Conservation (phyloP, 2,113 vertebrate species). For the Lepidothrix coronata region DNA sequence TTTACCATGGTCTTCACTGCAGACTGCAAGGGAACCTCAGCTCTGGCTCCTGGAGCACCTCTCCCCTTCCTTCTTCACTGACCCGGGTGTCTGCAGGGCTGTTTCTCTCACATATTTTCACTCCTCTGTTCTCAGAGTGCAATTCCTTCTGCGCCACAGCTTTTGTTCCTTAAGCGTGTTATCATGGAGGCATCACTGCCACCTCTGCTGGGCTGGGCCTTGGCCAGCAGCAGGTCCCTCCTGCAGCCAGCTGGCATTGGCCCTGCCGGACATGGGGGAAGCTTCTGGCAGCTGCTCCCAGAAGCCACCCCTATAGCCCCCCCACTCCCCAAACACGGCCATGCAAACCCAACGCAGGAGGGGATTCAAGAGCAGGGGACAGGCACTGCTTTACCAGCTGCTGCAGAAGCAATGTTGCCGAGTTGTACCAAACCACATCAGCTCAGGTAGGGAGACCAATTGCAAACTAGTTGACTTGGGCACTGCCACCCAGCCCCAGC, state of each 20-base stretch:
- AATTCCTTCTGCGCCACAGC: not conserved
- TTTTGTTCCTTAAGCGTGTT: not conserved
- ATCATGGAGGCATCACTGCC: not conserved
- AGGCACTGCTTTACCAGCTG: not conserved
- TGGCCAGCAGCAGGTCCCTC: not conserved
- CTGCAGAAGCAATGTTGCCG: accelerated
- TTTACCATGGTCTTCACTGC: not conserved
- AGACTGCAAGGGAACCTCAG: not conserved
- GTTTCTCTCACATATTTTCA: not conserved
- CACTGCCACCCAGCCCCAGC: not conserved
- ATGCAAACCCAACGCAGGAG: not conserved
- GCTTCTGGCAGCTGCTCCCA: not conserved
- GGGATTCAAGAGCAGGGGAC: not conserved
- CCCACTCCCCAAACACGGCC: not conserved
- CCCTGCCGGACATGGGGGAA: not conserved
- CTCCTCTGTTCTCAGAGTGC: not conserved
- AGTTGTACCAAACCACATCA: not conserved
- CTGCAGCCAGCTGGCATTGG: not conserved
- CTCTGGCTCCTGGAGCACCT: not conserved
- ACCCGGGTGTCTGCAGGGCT: not conserved
- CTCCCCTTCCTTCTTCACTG: not conserved
- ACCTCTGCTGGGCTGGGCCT: not conserved
- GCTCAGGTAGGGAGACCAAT: accelerated
- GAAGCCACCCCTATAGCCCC: not conserved
- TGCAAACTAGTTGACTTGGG: too few relatives aligned